A percentile compares a stretch with the other conserved stretches of the same genome.
Conservation (phyloP, 2,888 invertebrate species). For the Aphrophora alni region DNA sequence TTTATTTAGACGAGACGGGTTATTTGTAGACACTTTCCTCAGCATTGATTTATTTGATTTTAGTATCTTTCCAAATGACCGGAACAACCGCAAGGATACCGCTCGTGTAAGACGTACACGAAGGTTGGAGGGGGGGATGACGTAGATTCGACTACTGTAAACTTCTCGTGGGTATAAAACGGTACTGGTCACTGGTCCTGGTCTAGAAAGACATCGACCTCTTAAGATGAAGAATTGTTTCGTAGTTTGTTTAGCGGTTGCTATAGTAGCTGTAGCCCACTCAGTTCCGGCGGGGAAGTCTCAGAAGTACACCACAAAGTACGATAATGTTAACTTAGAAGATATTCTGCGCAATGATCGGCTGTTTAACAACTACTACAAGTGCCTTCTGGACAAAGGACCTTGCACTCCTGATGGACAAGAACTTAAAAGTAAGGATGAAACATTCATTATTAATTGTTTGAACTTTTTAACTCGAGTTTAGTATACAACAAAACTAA, state of each 20-base stretch:
- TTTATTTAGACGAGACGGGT: no score
- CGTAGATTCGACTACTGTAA: neutral
- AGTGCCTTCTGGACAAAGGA: conserved; percentile 67
- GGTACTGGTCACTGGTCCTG: neutral
- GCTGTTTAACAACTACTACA: conserved; percentile 66
- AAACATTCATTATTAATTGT: no score
- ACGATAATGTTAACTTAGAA: conserved; percentile 66
- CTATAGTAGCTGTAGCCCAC: conserved; percentile 55
- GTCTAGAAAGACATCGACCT: neutral
- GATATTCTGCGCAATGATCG: conserved; percentile 64
- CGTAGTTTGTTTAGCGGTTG: neutral
- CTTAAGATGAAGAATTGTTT: neutral
- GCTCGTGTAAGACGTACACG: neutral
- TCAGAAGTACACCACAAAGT: conserved; percentile 60
- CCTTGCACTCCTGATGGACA: conserved; percentile 66
- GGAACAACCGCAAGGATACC: neutral
- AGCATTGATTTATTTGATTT: neutral
- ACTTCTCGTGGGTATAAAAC: neutral
- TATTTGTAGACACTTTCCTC: no score
- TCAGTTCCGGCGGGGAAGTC: conserved; percentile 49
- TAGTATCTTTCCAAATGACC: neutral
- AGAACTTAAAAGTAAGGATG: conserved; percentile 64
- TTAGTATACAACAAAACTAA: no score
- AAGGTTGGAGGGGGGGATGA: neutral
- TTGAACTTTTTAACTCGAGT: no score